Evolutionary conservation across 1,140 invertebrate species (phyloP), one percentile per base, ranked within the genome.

Genomic region (Microplitis mediator): DNA sequence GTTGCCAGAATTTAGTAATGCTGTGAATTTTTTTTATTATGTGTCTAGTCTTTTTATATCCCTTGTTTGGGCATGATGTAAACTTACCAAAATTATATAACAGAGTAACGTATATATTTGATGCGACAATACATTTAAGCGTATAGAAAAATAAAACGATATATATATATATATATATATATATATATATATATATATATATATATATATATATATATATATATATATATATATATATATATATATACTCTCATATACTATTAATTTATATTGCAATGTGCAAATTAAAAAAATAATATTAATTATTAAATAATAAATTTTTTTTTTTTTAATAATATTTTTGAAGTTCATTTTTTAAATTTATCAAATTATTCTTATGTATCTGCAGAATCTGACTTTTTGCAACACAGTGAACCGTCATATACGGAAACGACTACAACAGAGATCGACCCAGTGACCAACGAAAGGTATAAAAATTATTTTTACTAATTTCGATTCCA

Each of bases 321-420:
- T 60, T 60, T 31, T 45, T 51, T n/a, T 23, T 16, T 35, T 56
- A 71, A 13, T 64, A 14, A 56, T 52, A 36, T 65, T 32, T 36
- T 69, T 16, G 36, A 68, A 14, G 16, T 8, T 31, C 58, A 34
- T 6, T 63, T 23, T 36, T 60, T 36, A 8, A 13, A 56, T 4
- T 58, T 64, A 63, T 72, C 2, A 13, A 60, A 31, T 63, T 72
- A 81, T 73, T 69, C 77, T 77, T 77, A 78, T 85, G 74, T 83
- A 50, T 81, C 73, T 73, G 65, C 81, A 88, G 87, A 87, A 83
- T 86, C 86, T 86, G 89, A 90, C 84, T 88, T 90, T 83, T 89
- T 89, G 81, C 89, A 89, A 84, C 88, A 89, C 82, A 89, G 88
- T 78, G 87, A 88, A 79, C 89, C 88, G 73, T 87, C 88, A 74